A percentile compares a stretch with the other conserved stretches of the same genome.
Conservation (phyloP, 2,888 invertebrate genomes). For the Nemapogon koenigi region DNA sequence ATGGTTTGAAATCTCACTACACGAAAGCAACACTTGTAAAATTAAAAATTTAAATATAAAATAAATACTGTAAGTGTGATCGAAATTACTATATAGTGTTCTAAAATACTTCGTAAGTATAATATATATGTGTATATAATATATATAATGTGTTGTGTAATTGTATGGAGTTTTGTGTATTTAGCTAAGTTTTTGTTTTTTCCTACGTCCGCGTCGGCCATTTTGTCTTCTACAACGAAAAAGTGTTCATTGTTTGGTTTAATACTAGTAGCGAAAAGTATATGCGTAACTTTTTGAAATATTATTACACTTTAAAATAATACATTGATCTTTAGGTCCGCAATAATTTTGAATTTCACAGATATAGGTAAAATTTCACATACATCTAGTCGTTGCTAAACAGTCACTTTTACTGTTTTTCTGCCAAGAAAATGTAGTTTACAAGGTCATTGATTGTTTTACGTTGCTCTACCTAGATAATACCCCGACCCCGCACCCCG, state of each 20-base stretch:
- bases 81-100: too few species aligned
- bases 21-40: too few species aligned
- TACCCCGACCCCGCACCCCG: not conserved
- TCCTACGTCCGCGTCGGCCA: too few species aligned
- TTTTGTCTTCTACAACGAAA: too few species aligned
- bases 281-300: not conserved
- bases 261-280: not conserved
- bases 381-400: not conserved
- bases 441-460: not conserved
- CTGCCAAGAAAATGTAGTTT: not conserved
- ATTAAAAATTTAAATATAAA: too few species aligned
- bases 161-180: too few species aligned
- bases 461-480: not conserved
- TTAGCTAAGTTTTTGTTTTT: too few species aligned
- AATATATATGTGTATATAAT: too few species aligned
- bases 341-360: not conserved
- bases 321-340: not conserved
- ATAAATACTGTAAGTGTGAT: too few species aligned
- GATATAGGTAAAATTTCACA: not conserved
- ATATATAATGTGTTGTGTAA: too few species aligned
- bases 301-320: not conserved
- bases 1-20: too few species aligned
- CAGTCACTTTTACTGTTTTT: not conserved
- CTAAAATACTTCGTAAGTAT: too few species aligned
- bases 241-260: not conserved